These are phyloP conservation scores for Pachliopta kotzebuea DNA, from an alignment of 2,888 invertebrate genomes.

Conservation along the genomic window DNA sequence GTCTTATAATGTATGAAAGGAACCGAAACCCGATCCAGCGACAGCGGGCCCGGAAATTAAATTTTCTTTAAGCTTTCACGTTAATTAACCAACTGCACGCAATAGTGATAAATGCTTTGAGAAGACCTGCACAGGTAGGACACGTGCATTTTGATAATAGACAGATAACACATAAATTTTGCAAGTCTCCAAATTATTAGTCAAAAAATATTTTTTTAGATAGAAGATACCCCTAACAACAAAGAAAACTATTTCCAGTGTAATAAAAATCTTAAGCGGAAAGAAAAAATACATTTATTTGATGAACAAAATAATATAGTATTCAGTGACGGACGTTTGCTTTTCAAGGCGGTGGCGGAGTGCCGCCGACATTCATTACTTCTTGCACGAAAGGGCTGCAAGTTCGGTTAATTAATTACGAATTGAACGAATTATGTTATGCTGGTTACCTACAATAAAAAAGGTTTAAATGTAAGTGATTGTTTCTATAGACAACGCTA, in stretches of 20 bases:
- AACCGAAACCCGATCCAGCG: constrained; percentile 57
- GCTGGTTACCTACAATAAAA: too few species aligned
- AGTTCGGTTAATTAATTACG: constrained; percentile 24
- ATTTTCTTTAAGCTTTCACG: constrained; percentile 70
- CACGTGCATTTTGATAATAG: neutral
- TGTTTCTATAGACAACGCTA: too few species aligned
- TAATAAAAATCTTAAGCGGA: too few species aligned
- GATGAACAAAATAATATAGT: too few species aligned
- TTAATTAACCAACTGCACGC: constrained; percentile 72
- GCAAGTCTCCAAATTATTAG: neutral
- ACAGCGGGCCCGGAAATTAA: constrained; percentile 67
- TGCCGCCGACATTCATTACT: constrained; percentile 44
- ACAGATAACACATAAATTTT: constrained; percentile 16
- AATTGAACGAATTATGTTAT: constrained; percentile 18
- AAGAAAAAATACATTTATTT: too few species aligned
- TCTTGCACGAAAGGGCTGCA: constrained; percentile 44
- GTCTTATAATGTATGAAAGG: constrained; percentile 51
- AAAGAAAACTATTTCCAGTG: too few species aligned
- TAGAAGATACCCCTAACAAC: too few species aligned
- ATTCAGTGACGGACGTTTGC: constrained; percentile 56
- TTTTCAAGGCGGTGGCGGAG: constrained; percentile 37
- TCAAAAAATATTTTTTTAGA: neutral
- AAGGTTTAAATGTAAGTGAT: too few species aligned
- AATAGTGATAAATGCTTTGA: constrained; percentile 41
- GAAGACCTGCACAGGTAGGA: constrained; percentile 25